Evolutionary conservation across 2,113 vertebrate genomes (phyloP).

Genomic region (Salvelinus fontinalis): DNA sequence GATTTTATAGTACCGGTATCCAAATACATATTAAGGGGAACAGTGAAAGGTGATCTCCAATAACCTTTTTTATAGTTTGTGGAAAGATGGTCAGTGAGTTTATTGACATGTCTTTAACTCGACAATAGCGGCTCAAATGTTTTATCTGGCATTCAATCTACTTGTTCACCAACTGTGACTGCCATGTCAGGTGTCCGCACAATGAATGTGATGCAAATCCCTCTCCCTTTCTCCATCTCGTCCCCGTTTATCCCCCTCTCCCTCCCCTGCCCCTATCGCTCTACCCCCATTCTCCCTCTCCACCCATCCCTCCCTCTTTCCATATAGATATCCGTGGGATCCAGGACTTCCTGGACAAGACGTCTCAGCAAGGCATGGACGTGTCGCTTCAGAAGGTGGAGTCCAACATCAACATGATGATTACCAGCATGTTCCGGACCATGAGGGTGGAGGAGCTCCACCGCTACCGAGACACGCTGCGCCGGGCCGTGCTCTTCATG

Average conservation of each 20-base stretch:
- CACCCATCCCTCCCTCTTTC: conserved; percentile 3
- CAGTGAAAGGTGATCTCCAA: not conserved
- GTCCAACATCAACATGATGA: conserved; percentile 99
- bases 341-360: conserved; percentile 95
- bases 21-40: not conserved
- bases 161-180: not conserved
- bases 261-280: not conserved
- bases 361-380: conserved; percentile 98
- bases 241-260: not conserved
- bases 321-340: conserved; percentile 93
- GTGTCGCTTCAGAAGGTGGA: conserved; percentile 99
- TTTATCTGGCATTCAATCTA: not conserved
- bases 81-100: not conserved
- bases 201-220: not conserved
- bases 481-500: conserved; percentile 94
- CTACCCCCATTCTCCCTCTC: not conserved
- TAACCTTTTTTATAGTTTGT: not conserved
- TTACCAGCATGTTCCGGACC: conserved; percentile 92
- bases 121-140: not conserved
- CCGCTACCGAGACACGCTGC: conserved; percentile 92
- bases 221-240: not conserved
- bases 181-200: not conserved
- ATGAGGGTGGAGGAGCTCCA: conserved; percentile 96
- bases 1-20: not conserved
- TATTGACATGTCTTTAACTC: not conserved